phyloP scores from a whole-genome alignment of 2,797 vertebrate genomes.

The Dendrocincla fuliginosa region DNA sequence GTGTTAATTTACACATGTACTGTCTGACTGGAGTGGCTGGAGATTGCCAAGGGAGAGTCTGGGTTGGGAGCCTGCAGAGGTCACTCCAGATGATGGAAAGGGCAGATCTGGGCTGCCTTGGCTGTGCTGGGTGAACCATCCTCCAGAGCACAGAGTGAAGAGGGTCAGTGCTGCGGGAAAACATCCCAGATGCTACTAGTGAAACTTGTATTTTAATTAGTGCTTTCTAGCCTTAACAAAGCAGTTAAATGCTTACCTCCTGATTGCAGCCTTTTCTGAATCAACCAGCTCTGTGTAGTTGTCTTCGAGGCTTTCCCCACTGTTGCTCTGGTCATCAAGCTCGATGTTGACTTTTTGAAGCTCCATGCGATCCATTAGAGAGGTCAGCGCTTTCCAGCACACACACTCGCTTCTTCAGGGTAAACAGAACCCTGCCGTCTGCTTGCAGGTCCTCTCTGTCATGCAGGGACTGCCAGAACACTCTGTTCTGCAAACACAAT shows the following conservation, averaged over 20 bases:
- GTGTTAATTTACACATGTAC: background rate
- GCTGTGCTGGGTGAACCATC: background rate
- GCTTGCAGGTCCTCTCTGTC: constrained; percentile 49
- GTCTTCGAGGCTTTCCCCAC: constrained; percentile 85
- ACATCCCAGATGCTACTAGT: background rate
- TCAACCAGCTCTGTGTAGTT: constrained; percentile 77
- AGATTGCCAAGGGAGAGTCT: background rate
- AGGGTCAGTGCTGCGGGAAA: background rate
- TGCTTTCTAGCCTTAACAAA: background rate
- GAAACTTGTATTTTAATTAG: background rate
- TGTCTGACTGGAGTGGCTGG: background rate
- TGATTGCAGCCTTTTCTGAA: constrained; percentile 86
- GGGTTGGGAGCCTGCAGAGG: background rate
- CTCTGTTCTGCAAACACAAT: constrained; percentile 77
- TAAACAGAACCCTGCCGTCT: constrained; percentile 67
- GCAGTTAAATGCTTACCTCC: constrained; percentile 78
- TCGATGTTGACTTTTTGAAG: constrained; percentile 88
- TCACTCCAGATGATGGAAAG: background rate
- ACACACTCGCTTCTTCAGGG: constrained; percentile 66
- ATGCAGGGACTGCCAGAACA: constrained; percentile 64
- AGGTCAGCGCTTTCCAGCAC: constrained; percentile 66
- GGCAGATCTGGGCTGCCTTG: background rate
- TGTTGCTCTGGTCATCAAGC: constrained; percentile 85
- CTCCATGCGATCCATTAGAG: constrained; percentile 90
- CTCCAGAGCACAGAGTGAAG: too few species aligned